Conservation (phyloP, 1,140 invertebrate species). For the Leptopilina clavipes region DNA sequence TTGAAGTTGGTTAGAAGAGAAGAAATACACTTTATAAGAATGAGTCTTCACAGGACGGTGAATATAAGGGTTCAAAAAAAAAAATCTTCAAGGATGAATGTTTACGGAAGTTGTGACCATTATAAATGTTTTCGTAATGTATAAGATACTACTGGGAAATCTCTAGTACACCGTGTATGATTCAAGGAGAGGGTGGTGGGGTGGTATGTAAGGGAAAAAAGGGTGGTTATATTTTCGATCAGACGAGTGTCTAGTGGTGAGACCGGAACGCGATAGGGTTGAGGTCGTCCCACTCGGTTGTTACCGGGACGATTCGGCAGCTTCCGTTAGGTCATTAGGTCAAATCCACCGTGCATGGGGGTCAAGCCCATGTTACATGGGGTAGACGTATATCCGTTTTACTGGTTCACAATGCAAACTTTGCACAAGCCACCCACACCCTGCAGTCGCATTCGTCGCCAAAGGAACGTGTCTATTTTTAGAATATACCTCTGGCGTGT, state of each 20-base stretch:
- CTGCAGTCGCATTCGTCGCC: slow-evolving; percentile 15
- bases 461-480: slow-evolving; percentile 24
- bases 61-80: too few species aligned
- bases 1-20: too few species aligned
- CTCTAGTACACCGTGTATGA: slow-evolving; percentile 13
- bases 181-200: too few species aligned
- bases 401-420: slow-evolving; percentile 68
- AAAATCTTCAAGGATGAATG: not conserved
- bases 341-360: slow-evolving; percentile 64
- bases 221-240: slow-evolving; percentile 52
- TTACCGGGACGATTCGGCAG: slow-evolving; percentile 62
- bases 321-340: slow-evolving; percentile 68
- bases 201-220: slow-evolving; percentile 27
- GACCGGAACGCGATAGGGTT: slow-evolving; percentile 52
- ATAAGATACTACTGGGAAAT: slow-evolving; percentile 20
- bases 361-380: slow-evolving; percentile 56
- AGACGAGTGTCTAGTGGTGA: slow-evolving; percentile 49
- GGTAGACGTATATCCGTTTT: slow-evolving; percentile 52
- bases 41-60: too few species aligned
- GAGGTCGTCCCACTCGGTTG: slow-evolving; percentile 52
- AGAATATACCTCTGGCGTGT: slow-evolving; percentile 17
- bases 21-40: too few species aligned
- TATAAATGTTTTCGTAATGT: not conserved
- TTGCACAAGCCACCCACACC: slow-evolving; percentile 40
- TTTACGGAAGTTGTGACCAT: slow-evolving; percentile 17